Percentiles rank a stretch among this genome's conserved stretches.
Conservation (phyloP, 2,113 vertebrate genomes). For the Boleophthalmus pectinirostris region DNA sequence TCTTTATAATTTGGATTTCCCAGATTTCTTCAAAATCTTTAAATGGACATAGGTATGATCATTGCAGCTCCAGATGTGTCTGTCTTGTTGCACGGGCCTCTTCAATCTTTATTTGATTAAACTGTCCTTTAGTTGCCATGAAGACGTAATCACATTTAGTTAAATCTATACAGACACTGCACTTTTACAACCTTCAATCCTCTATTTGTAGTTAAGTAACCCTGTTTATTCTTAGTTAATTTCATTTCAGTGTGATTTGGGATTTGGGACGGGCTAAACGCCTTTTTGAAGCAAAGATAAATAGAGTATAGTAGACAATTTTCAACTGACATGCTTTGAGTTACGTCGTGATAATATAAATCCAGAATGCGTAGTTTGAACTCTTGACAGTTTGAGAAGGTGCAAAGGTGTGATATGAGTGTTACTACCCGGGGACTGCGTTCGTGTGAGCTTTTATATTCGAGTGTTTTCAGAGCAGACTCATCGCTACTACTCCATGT, state of each 20-base stretch:
- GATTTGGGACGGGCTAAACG: too few species aligned
- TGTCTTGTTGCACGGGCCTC: background rate
- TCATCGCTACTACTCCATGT: background rate
- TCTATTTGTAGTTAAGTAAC: background rate
- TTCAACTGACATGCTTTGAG: background rate
- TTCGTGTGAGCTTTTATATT: conserved; percentile 2
- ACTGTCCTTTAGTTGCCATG: background rate
- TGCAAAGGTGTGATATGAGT: conserved; percentile 36
- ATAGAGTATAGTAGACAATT: background rate
- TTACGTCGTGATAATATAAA: conserved; percentile 16
- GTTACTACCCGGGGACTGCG: conserved; percentile 31
- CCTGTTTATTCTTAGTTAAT: background rate
- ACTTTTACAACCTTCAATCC: background rate
- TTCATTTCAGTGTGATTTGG: background rate
- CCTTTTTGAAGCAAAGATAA: background rate
- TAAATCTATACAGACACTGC: background rate
- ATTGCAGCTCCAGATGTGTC: background rate
- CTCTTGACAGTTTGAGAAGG: background rate
- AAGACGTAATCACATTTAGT: background rate
- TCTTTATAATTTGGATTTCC: background rate
- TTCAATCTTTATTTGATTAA: background rate
- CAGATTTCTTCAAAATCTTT: background rate
- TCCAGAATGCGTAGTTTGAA: conserved; percentile 5
- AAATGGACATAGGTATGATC: background rate
- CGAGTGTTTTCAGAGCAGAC: background rate